These are phyloP conservation scores for Gorsachius magnificus DNA, from an alignment of 2,797 vertebrate genomes.

Conservation along the genomic window DNA sequence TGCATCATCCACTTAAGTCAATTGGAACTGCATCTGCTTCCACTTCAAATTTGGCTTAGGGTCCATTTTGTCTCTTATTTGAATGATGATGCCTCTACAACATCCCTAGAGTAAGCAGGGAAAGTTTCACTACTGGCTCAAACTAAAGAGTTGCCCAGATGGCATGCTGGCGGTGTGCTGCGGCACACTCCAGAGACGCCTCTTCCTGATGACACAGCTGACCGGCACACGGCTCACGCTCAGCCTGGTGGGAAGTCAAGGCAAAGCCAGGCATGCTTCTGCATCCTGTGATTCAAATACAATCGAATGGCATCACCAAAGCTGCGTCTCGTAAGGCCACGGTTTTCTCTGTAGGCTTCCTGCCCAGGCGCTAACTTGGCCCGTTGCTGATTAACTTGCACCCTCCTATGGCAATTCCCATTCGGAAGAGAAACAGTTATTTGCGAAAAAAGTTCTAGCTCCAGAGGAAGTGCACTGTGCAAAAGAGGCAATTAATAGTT, in stretches of 20 bases:
- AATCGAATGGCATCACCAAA: accelerated
- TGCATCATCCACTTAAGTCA: constrained; percentile 57
- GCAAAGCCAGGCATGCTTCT: not conserved
- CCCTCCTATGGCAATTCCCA: not conserved
- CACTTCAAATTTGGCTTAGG: constrained; percentile 54
- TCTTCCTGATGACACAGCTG: not conserved
- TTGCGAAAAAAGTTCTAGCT: not conserved
- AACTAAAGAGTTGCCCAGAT: not conserved
- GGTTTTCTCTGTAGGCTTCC: not conserved
- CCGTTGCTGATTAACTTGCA: not conserved
- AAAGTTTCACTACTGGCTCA: not conserved
- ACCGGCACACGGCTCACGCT: not conserved
- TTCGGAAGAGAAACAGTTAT: not conserved
- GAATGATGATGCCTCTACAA: constrained; percentile 14
- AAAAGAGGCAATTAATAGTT: constrained; percentile 8
- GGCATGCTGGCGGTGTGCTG: not conserved
- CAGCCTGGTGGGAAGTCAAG: not conserved
- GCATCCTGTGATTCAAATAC: not conserved
- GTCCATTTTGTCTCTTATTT: constrained; percentile 34
- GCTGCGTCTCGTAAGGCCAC: accelerated
- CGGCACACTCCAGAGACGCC: not conserved
- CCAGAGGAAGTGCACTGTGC: not conserved
- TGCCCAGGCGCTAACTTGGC: not conserved
- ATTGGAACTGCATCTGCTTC: constrained; percentile 64
- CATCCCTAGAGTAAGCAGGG: not conserved